Evolutionary conservation across 2,113 vertebrate species (phyloP).

Genomic region (Psilopogon haemacephalus): DNA sequence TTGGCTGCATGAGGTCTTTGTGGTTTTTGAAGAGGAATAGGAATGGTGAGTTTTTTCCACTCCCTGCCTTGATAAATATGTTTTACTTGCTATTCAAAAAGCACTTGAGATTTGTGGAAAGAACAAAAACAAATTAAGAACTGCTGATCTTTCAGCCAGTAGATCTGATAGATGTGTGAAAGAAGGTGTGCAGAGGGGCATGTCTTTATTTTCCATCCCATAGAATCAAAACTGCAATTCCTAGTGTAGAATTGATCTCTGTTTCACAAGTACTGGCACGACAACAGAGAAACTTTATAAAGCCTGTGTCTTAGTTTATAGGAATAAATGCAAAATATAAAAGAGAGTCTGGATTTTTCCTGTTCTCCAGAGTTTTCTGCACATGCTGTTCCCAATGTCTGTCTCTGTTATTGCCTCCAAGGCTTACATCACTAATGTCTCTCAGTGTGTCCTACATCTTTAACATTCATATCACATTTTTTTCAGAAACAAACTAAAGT

Average conservation of each 20-base stretch:
- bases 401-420: background rate
- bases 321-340: slow-evolving; percentile 18
- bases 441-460: background rate
- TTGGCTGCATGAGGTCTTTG: background rate
- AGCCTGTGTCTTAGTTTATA: background rate
- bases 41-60: background rate
- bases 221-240: background rate
- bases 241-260: background rate
- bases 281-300: background rate
- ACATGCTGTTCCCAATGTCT: background rate
- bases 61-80: background rate
- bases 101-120: background rate
- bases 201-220: background rate
- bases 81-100: background rate
- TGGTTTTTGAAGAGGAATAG: slow-evolving; percentile 16
- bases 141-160: background rate
- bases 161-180: background rate
- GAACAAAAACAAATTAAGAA: background rate
- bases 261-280: slow-evolving; percentile 15
- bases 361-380: background rate
- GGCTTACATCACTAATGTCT: background rate
- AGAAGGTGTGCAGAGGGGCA: background rate
- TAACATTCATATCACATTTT: background rate
- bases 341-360: slow-evolving; percentile 14
- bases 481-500: background rate